These are phyloP conservation scores for Cirrhinus molitorella DNA, from an alignment of 2,797 vertebrate species.

Conservation along the genomic window DNA sequence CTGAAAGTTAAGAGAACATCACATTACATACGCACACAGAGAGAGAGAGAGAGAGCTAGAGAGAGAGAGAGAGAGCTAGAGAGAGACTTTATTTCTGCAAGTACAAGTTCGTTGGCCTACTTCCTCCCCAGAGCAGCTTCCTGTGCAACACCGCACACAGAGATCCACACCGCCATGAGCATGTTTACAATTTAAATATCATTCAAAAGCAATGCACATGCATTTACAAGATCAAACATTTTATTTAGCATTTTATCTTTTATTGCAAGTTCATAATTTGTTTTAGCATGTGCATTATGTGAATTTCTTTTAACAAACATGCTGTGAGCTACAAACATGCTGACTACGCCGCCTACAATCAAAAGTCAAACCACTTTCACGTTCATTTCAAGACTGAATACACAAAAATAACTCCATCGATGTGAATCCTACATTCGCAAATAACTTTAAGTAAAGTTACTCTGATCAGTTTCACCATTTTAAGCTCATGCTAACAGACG, in stretches of 20 bases:
- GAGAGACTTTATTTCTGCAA: slow-evolving; percentile 50
- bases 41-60: slow-evolving; percentile 31
- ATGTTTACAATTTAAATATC: slow-evolving; percentile 2
- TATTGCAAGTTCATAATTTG: neutral
- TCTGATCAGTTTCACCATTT: neutral
- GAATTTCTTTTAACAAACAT: neutral
- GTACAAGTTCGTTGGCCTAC: slow-evolving; percentile 58
- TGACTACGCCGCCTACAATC: neutral
- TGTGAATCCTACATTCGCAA: neutral
- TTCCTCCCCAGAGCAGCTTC: slow-evolving; percentile 74
- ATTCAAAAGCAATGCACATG: neutral
- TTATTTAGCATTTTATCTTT: too few species aligned
- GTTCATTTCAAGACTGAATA: neutral
- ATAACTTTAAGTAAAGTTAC: neutral
- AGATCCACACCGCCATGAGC: slow-evolving; percentile 47
- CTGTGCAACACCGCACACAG: slow-evolving; percentile 69
- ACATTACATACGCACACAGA: neutral
- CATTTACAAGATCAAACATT: neutral
- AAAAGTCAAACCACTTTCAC: neutral
- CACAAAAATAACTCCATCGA: neutral
- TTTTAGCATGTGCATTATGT: neutral
- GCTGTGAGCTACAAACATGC: neutral
- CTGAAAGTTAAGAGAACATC: neutral
- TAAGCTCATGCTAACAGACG: neutral
- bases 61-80: slow-evolving; percentile 6